These are phyloP conservation scores for Caenorhabditis sp. DNA, from an alignment of 2,888 invertebrate genomes.

Conservation along the genomic window DNA sequence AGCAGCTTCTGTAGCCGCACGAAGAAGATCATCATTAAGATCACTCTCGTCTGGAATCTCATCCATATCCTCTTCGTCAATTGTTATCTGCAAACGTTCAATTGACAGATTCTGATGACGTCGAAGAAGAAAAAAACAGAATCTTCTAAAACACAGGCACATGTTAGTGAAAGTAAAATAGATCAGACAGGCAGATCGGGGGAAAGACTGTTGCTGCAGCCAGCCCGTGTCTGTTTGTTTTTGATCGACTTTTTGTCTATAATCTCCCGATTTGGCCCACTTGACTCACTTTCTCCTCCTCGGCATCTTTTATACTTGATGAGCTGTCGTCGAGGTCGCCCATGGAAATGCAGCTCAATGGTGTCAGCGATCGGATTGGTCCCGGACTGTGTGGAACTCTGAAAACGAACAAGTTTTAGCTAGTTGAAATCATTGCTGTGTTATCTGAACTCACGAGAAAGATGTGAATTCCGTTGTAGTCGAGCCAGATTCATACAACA, in stretches of 20 bases:
- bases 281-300: conserved; percentile 61
- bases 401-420: conserved; percentile 4
- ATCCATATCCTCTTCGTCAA: conserved; percentile 36
- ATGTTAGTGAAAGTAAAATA: conserved; percentile 10
- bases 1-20: conserved; percentile 34
- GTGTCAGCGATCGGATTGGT: conserved; percentile 24
- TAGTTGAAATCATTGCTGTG: neutral
- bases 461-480: conserved; percentile 35
- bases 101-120: conserved; percentile 11
- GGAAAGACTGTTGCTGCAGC: neutral
- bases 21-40: conserved; percentile 7
- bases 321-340: conserved; percentile 42
- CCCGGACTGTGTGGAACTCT: conserved; percentile 65
- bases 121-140: neutral
- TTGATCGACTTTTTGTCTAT: conserved; percentile 29
- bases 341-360: conserved; percentile 33
- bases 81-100: conserved; percentile 15
- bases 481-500: conserved; percentile 18
- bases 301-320: conserved; percentile 38
- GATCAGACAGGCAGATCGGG: conserved; percentile 38
- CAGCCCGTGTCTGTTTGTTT: conserved; percentile 27
- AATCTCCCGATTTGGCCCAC: conserved; percentile 24
- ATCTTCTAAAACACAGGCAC: neutral
- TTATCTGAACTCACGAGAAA: conserved; percentile 59
- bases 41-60: neutral